Percentiles rank a stretch among this genome's conserved stretches.
Evolutionary conservation across 2,888 invertebrate species (phyloP).

Genomic region (Drosophila nr. perissopoda): DNA sequence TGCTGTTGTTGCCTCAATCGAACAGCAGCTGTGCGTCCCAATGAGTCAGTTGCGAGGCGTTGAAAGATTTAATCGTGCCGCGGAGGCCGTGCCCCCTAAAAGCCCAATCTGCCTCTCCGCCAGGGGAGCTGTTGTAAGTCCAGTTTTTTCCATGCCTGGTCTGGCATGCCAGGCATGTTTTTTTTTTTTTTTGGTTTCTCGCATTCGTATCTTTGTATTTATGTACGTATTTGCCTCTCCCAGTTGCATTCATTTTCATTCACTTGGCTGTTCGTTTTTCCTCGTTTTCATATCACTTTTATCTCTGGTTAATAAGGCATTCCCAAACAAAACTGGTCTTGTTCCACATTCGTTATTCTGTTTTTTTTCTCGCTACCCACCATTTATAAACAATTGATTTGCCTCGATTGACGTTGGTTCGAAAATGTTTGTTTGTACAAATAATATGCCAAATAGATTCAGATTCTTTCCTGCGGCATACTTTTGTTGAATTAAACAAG

Average conservation of each 20-base stretch:
- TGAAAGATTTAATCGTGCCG: constrained; percentile 77
- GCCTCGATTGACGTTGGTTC: constrained; percentile 46
- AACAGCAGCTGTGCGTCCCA: constrained; percentile 65
- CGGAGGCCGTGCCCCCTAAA: constrained; percentile 55
- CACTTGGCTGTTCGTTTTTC: constrained; percentile 11
- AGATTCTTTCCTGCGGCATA: constrained; percentile 20
- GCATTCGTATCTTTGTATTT: constrained; percentile 2
- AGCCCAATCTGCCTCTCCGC: constrained; percentile 16
- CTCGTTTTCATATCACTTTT: constrained; percentile 1
- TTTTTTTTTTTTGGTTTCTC: background rate
- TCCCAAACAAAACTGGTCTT: constrained; percentile 16
- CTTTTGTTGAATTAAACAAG: constrained; percentile 9
- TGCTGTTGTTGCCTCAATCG: constrained; percentile 44
- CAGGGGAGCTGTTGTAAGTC: constrained; percentile 37
- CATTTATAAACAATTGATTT: constrained; percentile 42
- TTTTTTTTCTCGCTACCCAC: background rate
- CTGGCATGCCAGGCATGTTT: constrained; percentile 8
- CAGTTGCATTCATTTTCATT: constrained; percentile 28
- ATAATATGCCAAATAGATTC: constrained; percentile 27
- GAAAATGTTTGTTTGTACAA: constrained; percentile 30
- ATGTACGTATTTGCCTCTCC: constrained; percentile 38
- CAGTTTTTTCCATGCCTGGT: constrained; percentile 34
- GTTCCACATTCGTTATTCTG: constrained; percentile 8
- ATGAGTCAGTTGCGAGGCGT: constrained; percentile 79
- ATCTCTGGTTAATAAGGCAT: constrained; percentile 20